Evolutionary conservation across 64 coral and sea anemone genomes (phyloP), one percentile per base, ranked within the genome.

Genomic region (Dendronephthya gigantea): DNA sequence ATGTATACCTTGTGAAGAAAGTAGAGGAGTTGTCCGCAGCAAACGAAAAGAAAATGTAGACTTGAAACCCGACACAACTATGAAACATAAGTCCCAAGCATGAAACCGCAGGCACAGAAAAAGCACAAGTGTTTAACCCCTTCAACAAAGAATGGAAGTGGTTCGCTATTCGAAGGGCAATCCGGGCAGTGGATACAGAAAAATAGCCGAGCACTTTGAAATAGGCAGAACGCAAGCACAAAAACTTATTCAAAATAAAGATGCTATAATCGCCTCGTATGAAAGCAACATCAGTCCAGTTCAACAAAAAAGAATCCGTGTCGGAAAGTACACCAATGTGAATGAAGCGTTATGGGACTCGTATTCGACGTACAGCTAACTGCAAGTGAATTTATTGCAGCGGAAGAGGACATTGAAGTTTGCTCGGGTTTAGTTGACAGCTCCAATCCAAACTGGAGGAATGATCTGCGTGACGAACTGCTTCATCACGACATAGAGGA

Each of bases 281-380:
- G 88, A 39, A 9, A 87, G 51, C 34, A 83, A 86, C 48, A 22
- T 82, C 59, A 83, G 34, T 87, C 84, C 48, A 66, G 83, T 45
- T 83, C 70, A 91, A 36, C 40, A 83, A 91, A 87, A 87, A 38
- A 45, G 50, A 87, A 83, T 66, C 39, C 22, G 37, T 65, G 43
- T 37, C 68, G 33, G 48, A 19, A 91, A 87, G 25, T 87, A 91
- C 27, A 59, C 84, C 40, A 66, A 90, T 25, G 65, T 91, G 62
- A 91, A 91, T 76, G 10, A 88, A 35, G 85, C 85, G 45, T 50
- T 91, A 14, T 88, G 90, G 85, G 27, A 91, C 58, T 91, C 85
- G 90, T 91, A 88, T 50, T 50, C 55, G 1, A 68, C 79, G 90
- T 91, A 85, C 30, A 74, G 85, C 7, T n/a, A n/a, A n/a, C n/a